A percentile compares a stretch with the other conserved stretches of the same genome.
phyloP scores from a whole-genome alignment of 2,113 vertebrate species.

The Hiodon alosoides region DNA sequence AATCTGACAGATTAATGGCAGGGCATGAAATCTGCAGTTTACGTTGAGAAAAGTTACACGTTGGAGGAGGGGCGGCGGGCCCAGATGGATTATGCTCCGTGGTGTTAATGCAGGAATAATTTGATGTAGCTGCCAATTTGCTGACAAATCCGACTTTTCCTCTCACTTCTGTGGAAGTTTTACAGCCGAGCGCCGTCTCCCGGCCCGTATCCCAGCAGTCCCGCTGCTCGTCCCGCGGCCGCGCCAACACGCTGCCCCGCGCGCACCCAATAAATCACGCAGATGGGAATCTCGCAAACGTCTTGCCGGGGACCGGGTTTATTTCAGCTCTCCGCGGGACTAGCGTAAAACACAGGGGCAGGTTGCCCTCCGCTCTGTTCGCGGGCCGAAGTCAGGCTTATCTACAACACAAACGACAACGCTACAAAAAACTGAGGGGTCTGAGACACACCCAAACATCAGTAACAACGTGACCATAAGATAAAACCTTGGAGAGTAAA shows the following conservation, averaged over 20 bases:
- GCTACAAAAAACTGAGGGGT: too few species aligned
- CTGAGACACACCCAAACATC: neutral
- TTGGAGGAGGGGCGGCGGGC: slow-evolving; percentile 61
- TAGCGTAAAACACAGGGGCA: neutral
- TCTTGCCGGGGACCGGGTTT: neutral
- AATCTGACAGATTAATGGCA: slow-evolving; percentile 77
- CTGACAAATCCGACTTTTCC: slow-evolving; percentile 50
- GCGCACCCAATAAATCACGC: neutral
- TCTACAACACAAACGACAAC: neutral
- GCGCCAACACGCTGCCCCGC: slow-evolving; percentile 28
- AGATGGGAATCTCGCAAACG: neutral
- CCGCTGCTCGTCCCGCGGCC: neutral
- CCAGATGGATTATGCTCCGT: slow-evolving; percentile 62
- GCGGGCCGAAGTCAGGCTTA: neutral
- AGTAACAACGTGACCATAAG: neutral
- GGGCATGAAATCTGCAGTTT: slow-evolving; percentile 70
- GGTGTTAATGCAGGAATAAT: slow-evolving; percentile 69
- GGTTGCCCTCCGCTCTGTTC: neutral
- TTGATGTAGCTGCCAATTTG: slow-evolving; percentile 73
- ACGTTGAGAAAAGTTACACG: slow-evolving; percentile 70
- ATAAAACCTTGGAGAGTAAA: too few species aligned
- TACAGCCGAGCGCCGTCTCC: slow-evolving; percentile 13
- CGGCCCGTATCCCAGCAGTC: neutral
- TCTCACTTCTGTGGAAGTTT: slow-evolving; percentile 39
- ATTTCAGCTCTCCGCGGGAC: neutral